Percentiles rank a stretch among this genome's conserved stretches.
These are phyloP conservation scores for Glyphotaelius pellucidus DNA, from an alignment of 2,888 invertebrate genomes.

Conservation along the genomic window DNA sequence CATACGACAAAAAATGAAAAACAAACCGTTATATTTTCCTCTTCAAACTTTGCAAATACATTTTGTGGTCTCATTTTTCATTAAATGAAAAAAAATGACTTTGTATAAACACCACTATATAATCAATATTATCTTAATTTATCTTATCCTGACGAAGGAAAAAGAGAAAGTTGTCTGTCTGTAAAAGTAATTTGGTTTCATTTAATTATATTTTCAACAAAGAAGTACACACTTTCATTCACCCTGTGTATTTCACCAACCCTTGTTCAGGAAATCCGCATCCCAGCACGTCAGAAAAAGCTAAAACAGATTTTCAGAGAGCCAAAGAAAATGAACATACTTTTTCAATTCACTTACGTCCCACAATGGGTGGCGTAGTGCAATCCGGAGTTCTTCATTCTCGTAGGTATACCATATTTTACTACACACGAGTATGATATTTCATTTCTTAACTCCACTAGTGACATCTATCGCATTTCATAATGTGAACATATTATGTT, in stretches of 20 bases:
- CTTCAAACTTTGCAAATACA: too few species aligned
- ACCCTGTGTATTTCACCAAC: neutral
- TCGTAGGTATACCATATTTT: neutral
- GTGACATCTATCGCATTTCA: conserved; percentile 23
- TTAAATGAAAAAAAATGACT: too few species aligned
- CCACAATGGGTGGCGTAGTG: conserved; percentile 25
- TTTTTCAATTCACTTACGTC: conserved; percentile 37
- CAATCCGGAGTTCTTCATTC: conserved; percentile 32
- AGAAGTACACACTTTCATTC: neutral
- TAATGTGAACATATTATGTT: neutral
- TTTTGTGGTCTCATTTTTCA: too few species aligned
- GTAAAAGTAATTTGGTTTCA: too few species aligned
- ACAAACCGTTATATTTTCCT: too few species aligned
- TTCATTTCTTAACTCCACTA: neutral
- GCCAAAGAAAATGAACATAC: conserved; percentile 16
- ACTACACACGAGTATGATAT: neutral
- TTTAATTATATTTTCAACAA: too few species aligned
- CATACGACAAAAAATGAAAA: too few species aligned
- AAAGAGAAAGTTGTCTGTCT: too few species aligned
- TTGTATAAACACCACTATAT: too few species aligned
- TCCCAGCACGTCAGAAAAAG: neutral
- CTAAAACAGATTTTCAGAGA: conserved; percentile 23
- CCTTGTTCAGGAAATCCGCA: conserved; percentile 5
- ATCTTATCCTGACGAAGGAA: too few species aligned
- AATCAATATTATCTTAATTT: too few species aligned